Conservation (phyloP, 2,797 vertebrate genomes). For the Parambassis ranga region DNA sequence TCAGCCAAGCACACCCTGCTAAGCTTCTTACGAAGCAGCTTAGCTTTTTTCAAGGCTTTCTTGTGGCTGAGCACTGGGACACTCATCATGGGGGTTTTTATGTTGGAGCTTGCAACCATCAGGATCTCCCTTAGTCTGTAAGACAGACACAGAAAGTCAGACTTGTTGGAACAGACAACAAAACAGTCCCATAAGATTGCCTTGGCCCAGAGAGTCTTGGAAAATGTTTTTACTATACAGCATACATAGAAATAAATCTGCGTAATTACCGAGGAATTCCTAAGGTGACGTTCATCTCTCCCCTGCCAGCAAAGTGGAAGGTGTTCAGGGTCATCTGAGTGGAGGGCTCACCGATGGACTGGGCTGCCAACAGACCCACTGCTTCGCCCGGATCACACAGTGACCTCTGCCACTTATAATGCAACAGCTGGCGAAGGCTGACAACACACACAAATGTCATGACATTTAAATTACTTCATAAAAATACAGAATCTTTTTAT, state of each 20-base stretch:
- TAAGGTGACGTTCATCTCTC: conserved; percentile 98
- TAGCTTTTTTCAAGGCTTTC: conserved; percentile 86
- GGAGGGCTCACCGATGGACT: conserved; percentile 97
- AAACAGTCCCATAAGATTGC: too few species aligned
- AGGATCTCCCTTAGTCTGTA: conserved; percentile 92
- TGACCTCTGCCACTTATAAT: conserved; percentile 94
- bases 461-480: not conserved
- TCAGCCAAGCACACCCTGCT: conserved; percentile 89
- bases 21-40: conserved; percentile 86
- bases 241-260: too few species aligned
- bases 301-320: conserved; percentile 98
- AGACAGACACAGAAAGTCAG: not conserved
- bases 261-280: conserved; percentile 92
- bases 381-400: conserved; percentile 97
- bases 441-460: not conserved
- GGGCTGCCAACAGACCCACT: conserved; percentile 94
- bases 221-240: too few species aligned
- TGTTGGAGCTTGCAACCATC: conserved; percentile 90
- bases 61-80: conserved; percentile 87
- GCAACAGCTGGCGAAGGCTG: conserved; percentile 87
- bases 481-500: not conserved
- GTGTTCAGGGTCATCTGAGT: conserved; percentile 99
- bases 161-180: too few species aligned
- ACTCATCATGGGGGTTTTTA: conserved; percentile 97
- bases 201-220: too few species aligned